These are phyloP conservation scores for Eupsilia transversa DNA, from an alignment of 2,888 invertebrate species.

Conservation along the genomic window DNA sequence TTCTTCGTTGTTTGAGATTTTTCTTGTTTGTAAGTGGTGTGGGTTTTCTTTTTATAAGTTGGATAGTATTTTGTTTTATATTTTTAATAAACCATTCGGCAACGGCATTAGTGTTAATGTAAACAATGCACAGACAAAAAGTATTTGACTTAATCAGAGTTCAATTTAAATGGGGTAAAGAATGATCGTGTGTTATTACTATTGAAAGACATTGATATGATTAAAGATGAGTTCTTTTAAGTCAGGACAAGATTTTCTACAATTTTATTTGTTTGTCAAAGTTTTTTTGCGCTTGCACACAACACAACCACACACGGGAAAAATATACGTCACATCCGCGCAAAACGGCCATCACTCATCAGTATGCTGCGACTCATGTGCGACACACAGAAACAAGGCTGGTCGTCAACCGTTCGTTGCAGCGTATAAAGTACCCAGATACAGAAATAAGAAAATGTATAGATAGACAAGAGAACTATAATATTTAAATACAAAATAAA, in stretches of 20 bases:
- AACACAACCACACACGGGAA: background rate
- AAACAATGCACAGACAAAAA: background rate
- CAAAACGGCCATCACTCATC: background rate
- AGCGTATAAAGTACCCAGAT: background rate
- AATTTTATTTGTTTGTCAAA: background rate
- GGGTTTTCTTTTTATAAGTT: conserved; percentile 15
- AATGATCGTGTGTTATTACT: background rate
- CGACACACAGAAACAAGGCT: no score
- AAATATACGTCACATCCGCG: background rate
- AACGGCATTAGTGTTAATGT: background rate
- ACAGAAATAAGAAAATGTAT: background rate
- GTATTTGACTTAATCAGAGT: background rate
- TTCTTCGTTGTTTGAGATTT: conserved; percentile 18
- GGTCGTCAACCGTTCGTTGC: background rate
- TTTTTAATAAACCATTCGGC: background rate
- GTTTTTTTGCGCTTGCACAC: background rate
- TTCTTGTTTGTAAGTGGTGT: background rate
- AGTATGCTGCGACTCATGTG: background rate
- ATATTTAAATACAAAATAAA: no score
- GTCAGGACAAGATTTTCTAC: background rate
- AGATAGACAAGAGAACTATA: background rate
- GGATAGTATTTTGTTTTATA: background rate
- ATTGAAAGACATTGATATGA: background rate
- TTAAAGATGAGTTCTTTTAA: background rate
- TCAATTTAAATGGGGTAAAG: background rate